Evolutionary conservation across 2,113 vertebrate genomes (phyloP).

Genomic region (Malurus alboscapulatus): DNA sequence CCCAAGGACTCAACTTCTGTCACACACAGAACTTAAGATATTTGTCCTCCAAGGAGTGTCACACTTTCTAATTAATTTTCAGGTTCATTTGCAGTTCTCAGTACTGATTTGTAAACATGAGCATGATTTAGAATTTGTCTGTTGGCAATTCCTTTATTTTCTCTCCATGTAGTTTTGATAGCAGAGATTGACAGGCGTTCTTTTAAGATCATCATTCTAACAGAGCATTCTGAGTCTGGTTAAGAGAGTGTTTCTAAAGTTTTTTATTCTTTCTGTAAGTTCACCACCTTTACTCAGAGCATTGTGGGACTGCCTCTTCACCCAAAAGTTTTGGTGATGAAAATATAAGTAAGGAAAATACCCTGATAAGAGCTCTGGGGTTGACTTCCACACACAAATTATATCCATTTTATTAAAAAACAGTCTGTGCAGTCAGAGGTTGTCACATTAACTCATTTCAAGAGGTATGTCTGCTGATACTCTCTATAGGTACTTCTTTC

Average conservation of each 20-base stretch:
- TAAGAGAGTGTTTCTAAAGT: neutral
- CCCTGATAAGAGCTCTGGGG: neutral
- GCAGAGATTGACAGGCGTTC: neutral
- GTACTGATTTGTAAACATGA: neutral
- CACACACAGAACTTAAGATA: neutral
- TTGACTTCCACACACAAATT: neutral
- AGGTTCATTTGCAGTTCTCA: neutral
- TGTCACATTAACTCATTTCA: neutral
- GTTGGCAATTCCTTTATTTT: neutral
- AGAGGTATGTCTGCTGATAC: neutral
- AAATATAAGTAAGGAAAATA: neutral
- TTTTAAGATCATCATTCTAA: neutral
- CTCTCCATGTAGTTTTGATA: neutral
- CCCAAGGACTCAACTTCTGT: neutral
- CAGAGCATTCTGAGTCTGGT: neutral
- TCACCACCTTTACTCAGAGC: neutral
- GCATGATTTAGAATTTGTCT: neutral
- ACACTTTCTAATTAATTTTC: neutral
- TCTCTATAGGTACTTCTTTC: neutral
- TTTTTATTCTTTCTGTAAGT: neutral
- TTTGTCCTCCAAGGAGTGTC: neutral
- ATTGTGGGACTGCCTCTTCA: neutral
- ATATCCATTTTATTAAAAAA: neutral
- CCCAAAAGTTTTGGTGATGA: neutral
- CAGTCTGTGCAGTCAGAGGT: neutral